Evolutionary conservation across 2,888 invertebrate species (phyloP).

Genomic region (Drosophila lutescens): DNA sequence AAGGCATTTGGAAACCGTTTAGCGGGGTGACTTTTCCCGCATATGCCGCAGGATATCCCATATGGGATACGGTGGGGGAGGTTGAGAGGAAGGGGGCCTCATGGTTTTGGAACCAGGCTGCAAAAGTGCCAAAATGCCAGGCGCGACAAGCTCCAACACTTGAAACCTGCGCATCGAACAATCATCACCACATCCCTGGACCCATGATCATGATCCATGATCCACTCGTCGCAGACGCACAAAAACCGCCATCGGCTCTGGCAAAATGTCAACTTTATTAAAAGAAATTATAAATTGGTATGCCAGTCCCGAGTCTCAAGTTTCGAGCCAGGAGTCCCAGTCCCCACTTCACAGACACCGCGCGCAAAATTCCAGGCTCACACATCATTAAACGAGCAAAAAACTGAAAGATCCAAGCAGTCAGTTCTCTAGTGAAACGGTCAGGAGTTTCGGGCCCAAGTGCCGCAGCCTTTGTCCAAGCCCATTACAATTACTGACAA

Average conservation of each 20-base stretch:
- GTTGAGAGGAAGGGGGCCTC: background rate
- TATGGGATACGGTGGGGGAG: background rate
- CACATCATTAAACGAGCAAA: constrained; percentile 78
- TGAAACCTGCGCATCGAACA: constrained; percentile 31
- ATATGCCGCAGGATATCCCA: constrained; percentile 33
- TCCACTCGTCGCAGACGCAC: constrained; percentile 62
- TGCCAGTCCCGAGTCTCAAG: constrained; percentile 61
- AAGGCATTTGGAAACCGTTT: constrained; percentile 59
- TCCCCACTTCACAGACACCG: constrained; percentile 69
- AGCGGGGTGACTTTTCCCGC: constrained; percentile 55
- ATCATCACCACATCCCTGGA: constrained; percentile 22
- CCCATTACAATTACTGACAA: constrained; percentile 80
- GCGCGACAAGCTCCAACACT: constrained; percentile 74
- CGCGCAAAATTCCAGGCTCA: constrained; percentile 79
- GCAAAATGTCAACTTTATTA: constrained; percentile 79
- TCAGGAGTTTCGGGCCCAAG: constrained; percentile 28
- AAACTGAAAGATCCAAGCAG: constrained; percentile 47
- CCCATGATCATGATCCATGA: constrained; percentile 60
- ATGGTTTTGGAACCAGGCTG: constrained; percentile 8
- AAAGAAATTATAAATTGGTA: constrained; percentile 80
- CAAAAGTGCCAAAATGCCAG: constrained; percentile 73
- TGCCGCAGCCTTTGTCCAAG: constrained; percentile 49
- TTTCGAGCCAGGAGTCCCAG: constrained; percentile 35
- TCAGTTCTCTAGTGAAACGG: constrained; percentile 25
- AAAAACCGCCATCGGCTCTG: constrained; percentile 45